These are phyloP conservation scores for Passerculus sandwichensis DNA, from an alignment of 2,797 vertebrate genomes.

Conservation along the genomic window DNA sequence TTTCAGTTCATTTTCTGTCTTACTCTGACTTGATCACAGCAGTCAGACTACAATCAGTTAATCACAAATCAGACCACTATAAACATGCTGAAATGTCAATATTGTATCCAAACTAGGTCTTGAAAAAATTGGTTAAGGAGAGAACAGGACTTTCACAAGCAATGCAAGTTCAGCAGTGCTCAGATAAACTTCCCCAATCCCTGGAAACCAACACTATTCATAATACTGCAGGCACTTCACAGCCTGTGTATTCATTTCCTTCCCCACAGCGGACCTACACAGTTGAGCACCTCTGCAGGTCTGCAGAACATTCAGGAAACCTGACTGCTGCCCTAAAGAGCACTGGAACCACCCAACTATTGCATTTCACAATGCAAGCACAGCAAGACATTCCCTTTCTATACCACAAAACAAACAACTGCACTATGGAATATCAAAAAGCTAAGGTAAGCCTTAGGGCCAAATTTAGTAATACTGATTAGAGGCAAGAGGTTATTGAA, in stretches of 20 bases:
- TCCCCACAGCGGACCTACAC: neutral
- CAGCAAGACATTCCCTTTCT: neutral
- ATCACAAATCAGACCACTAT: neutral
- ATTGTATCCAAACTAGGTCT: neutral
- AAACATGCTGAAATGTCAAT: neutral
- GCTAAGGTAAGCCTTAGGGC: neutral
- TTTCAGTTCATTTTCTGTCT: neutral
- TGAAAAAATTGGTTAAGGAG: neutral
- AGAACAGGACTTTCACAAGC: neutral
- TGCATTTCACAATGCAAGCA: neutral
- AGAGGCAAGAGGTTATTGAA: neutral
- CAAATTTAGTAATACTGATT: neutral
- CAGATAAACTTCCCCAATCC: conserved; percentile 17
- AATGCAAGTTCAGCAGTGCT: neutral
- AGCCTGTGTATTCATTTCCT: neutral
- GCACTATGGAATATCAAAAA: neutral
- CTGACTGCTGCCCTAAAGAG: neutral
- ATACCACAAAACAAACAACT: neutral
- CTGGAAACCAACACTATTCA: neutral
- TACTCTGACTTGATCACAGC: neutral
- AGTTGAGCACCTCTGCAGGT: neutral
- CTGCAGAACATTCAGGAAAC: neutral
- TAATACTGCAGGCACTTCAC: neutral
- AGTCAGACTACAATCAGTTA: neutral
- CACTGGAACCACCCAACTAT: neutral